Evolutionary conservation across 2,113 vertebrate species (phyloP).

Genomic region (Varanus komodoensis): DNA sequence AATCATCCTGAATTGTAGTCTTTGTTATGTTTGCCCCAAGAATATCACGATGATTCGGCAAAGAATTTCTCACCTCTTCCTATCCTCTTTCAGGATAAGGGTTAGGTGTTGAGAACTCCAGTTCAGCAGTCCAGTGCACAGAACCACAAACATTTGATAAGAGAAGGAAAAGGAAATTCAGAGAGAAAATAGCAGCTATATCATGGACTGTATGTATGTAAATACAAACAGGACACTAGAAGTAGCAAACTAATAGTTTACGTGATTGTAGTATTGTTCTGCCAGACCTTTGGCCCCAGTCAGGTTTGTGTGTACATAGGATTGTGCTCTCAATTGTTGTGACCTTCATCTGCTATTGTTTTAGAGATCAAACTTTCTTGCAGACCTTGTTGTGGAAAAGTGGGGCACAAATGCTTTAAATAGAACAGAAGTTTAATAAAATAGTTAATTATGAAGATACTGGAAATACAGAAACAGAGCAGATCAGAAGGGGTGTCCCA

Average conservation of each 20-base stretch:
- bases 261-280: neutral
- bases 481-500: no score
- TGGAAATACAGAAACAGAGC: neutral
- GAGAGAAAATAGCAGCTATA: neutral
- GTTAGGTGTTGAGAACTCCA: neutral
- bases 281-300: neutral
- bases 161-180: neutral
- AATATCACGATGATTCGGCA: conserved; percentile 13
- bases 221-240: no score
- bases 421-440: neutral
- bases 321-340: neutral
- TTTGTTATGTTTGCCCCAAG: neutral
- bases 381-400: neutral
- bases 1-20: neutral
- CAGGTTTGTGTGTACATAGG: no score
- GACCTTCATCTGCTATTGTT: neutral
- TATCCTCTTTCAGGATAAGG: neutral
- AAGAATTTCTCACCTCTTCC: neutral
- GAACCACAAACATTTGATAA: neutral
- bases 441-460: neutral
- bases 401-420: neutral
- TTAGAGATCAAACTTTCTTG: neutral
- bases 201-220: neutral
- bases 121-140: neutral
- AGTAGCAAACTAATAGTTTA: neutral